These are phyloP conservation scores for Hyles vespertilio DNA, from an alignment of 1,140 invertebrate genomes.

Conservation along the genomic window DNA sequence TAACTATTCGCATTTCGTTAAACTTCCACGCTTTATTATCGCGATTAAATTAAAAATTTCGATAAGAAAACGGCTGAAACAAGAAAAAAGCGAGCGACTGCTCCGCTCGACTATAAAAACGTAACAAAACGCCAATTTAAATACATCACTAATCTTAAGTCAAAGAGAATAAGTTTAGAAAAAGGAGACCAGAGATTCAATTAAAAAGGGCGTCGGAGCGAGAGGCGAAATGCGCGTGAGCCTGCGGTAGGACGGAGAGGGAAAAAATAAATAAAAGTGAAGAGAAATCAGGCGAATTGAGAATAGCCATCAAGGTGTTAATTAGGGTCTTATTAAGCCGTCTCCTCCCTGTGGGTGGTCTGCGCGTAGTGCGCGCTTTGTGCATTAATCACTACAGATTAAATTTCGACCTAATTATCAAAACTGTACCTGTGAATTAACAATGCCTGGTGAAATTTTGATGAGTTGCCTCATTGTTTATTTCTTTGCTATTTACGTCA, in stretches of 20 bases:
- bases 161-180: constrained; percentile 68
- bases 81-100: constrained; percentile 24
- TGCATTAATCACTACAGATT: constrained; percentile 63
- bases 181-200: constrained; percentile 61
- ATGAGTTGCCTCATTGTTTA: neutral
- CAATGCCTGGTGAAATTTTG: constrained; percentile 24
- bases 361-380: constrained; percentile 43
- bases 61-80: constrained; percentile 40
- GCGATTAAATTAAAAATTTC: constrained; percentile 55
- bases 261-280: constrained; percentile 61
- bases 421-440: constrained; percentile 37
- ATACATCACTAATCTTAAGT: constrained; percentile 71
- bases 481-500: neutral
- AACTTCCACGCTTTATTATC: constrained; percentile 28
- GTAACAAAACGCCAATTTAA: constrained; percentile 68
- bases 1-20: constrained; percentile 2
- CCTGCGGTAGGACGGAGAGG: constrained; percentile 30
- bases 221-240: constrained; percentile 29
- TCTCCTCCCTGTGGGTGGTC: constrained; percentile 68
- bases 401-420: constrained; percentile 57
- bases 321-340: constrained; percentile 72
- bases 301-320: constrained; percentile 73
- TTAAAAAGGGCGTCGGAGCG: constrained; percentile 50
- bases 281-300: constrained; percentile 65
- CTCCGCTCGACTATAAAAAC: constrained; percentile 47